Conservation (phyloP, 1,140 invertebrate species). For the Nasonia longicornis region DNA sequence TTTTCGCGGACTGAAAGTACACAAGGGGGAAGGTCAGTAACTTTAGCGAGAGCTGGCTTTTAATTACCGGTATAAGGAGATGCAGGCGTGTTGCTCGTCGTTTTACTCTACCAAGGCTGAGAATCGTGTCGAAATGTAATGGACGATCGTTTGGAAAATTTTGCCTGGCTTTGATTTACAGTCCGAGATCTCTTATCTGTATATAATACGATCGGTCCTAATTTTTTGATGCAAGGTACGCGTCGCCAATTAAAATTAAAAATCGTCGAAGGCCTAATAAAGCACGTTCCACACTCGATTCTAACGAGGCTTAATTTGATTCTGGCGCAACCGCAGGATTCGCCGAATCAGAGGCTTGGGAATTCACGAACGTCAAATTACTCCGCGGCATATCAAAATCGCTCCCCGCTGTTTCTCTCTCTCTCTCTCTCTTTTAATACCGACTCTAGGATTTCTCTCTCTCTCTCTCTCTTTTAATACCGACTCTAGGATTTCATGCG, state of each 20-base stretch:
- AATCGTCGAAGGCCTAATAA: too few relatives aligned
- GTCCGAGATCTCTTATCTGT: background rate
- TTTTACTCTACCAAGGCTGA: background rate
- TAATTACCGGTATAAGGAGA: background rate
- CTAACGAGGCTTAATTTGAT: conserved; percentile 8
- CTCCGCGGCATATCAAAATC: background rate
- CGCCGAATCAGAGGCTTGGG: background rate
- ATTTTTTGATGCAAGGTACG: background rate
- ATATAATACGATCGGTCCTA: background rate
- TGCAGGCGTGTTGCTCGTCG: background rate
- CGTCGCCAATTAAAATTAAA: too few relatives aligned
- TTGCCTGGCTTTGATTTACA: background rate
- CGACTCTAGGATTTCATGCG: background rate
- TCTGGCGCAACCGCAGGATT: background rate
- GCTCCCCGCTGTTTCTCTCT: background rate
- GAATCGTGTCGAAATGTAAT: too few relatives aligned
- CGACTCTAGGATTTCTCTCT: background rate
- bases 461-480: background rate
- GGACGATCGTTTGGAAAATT: too few relatives aligned
- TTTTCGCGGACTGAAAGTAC: background rate
- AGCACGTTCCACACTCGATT: background rate
- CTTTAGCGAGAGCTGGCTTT: background rate
- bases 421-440: background rate
- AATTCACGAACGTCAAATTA: conserved; percentile 16
- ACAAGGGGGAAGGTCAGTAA: conserved; percentile 5